A percentile compares a stretch with the other conserved stretches of the same genome.
Evolutionary conservation across 2,113 vertebrate species (phyloP).

Genomic region (Phaethornis superciliosus): DNA sequence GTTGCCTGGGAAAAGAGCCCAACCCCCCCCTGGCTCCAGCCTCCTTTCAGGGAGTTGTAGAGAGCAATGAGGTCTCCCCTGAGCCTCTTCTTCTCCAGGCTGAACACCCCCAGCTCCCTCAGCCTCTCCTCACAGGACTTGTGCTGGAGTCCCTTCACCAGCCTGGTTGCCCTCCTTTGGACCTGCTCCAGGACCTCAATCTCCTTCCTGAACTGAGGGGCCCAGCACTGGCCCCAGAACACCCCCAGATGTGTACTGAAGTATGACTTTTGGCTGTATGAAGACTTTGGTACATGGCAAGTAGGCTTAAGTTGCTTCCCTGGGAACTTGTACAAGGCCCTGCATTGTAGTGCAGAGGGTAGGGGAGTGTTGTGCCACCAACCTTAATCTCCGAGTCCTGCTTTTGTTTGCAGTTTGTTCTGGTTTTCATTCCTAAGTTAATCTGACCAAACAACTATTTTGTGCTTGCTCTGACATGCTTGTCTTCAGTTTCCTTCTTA

Average conservation of each 20-base stretch:
- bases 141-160: too few relatives aligned
- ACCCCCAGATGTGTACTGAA: not conserved
- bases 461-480: not conserved
- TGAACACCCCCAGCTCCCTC: too few relatives aligned
- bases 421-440: not conserved
- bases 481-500: not conserved
- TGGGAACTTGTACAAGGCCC: not conserved
- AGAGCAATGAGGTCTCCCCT: too few relatives aligned
- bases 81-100: too few relatives aligned
- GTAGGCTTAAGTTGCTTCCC: not conserved
- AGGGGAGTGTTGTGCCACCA: not conserved
- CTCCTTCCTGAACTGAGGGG: too few relatives aligned
- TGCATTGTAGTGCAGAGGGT: not conserved
- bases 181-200: too few relatives aligned
- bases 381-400: not conserved
- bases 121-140: too few relatives aligned
- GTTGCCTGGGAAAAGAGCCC: too few relatives aligned
- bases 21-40: too few relatives aligned
- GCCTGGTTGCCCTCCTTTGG: too few relatives aligned
- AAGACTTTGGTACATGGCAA: not conserved
- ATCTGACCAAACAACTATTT: not conserved
- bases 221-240: too few relatives aligned
- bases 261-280: not conserved
- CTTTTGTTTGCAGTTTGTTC: not conserved
- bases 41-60: too few relatives aligned